Evolutionary conservation across 2,113 vertebrate genomes (phyloP).

Genomic region (Romanogobio albipinnatus): DNA sequence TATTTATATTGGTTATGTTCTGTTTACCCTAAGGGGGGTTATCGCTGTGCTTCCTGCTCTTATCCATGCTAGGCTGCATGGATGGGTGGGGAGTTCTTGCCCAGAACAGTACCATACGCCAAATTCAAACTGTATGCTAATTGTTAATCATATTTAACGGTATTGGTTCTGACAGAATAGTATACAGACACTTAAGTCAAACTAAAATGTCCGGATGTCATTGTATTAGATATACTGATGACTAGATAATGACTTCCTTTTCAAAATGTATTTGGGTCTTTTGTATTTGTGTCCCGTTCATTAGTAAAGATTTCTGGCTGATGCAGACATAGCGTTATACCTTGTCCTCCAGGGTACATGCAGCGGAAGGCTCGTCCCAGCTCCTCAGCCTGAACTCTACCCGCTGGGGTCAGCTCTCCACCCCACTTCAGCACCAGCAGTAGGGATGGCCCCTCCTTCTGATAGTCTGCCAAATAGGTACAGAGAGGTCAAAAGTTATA

Average conservation of each 20-base stretch:
- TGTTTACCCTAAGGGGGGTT: too few species aligned
- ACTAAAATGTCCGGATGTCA: too few species aligned
- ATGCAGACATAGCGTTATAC: slow-evolving; percentile 67
- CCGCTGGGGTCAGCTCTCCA: slow-evolving; percentile 93
- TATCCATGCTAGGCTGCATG: too few species aligned
- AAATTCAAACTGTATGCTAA: too few species aligned
- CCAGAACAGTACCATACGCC: too few species aligned
- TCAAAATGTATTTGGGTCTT: background rate
- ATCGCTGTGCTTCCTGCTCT: too few species aligned
- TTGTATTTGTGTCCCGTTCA: background rate
- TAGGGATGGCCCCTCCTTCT: slow-evolving; percentile 82
- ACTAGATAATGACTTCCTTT: background rate
- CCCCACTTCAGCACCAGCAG: slow-evolving; percentile 95
- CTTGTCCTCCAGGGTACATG: slow-evolving; percentile 99
- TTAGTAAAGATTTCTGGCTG: background rate
- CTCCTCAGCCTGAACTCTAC: slow-evolving; percentile 94
- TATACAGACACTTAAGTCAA: too few species aligned
- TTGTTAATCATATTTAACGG: too few species aligned
- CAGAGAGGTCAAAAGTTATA: slow-evolving; percentile 4
- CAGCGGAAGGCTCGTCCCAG: slow-evolving; percentile 95
- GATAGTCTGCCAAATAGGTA: slow-evolving; percentile 75
- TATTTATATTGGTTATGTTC: too few species aligned
- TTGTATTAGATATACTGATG: too few species aligned
- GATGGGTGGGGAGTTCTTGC: too few species aligned
- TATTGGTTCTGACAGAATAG: too few species aligned